These are phyloP conservation scores for Hyla sarda DNA, from an alignment of 2,113 vertebrate genomes.

Conservation along the genomic window DNA sequence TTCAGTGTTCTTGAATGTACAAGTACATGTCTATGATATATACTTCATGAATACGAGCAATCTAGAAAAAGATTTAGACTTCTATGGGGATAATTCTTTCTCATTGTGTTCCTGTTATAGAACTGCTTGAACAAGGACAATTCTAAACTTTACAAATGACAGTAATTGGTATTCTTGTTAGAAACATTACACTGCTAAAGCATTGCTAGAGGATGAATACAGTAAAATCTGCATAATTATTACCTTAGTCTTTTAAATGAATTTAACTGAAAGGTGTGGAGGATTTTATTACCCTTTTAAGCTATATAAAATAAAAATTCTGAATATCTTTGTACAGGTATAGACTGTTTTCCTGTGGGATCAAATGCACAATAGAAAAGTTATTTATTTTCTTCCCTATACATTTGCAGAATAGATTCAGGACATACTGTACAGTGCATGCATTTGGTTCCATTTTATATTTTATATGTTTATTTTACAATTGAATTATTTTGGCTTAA, in stretches of 20 bases:
- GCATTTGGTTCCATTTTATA: background rate
- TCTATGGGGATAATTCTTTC: background rate
- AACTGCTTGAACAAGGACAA: background rate
- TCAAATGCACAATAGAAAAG: background rate
- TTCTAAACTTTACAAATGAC: constrained; percentile 38
- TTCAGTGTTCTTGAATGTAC: background rate
- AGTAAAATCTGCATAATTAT: constrained; percentile 35
- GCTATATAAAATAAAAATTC: background rate
- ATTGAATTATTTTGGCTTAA: background rate
- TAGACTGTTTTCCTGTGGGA: background rate
- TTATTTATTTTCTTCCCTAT: background rate
- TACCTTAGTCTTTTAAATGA: constrained; percentile 22
- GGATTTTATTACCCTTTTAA: constrained; percentile 23
- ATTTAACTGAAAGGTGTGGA: constrained; percentile 9
- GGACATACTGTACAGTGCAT: background rate
- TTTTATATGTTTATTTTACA: background rate
- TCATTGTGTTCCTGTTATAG: background rate
- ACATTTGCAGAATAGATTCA: background rate
- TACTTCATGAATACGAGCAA: background rate
- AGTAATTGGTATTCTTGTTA: constrained; percentile 45
- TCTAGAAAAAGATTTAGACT: background rate
- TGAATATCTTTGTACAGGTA: background rate
- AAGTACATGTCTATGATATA: background rate
- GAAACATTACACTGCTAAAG: constrained; percentile 4
- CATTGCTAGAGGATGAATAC: constrained; percentile 3